Evolutionary conservation across 2,888 invertebrate genomes (phyloP), one percentile per base, ranked within the genome.

Genomic region (Eupithecia exiguata): DNA sequence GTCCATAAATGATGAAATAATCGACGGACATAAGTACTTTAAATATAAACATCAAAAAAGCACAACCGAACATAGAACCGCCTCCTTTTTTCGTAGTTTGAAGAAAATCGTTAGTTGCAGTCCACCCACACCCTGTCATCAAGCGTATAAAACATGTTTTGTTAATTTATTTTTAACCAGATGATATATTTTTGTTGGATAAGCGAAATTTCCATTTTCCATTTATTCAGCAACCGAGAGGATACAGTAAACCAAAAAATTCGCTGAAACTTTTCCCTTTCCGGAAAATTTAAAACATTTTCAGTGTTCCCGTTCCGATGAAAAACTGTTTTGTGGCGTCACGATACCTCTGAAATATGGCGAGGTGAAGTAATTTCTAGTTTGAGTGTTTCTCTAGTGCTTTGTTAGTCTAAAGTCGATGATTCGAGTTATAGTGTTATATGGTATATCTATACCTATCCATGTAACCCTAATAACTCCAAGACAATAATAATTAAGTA

Each of bases 211-310:
- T 25, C 25, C 25, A 21, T 21, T 53, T 53, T 21, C 21, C 25
- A 25, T 58, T 12, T 58, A 58, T 58, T 58, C 14, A 25, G 58
- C 58, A 25, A 58, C 58, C 14, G 14, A 12, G 58, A 58, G 25
- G 58, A 58, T 58, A 58, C 12, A 58, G 58, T 25, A 5, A 58
- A 65, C 40, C 49, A 53, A 65, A 69, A 72, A 69, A 53, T 72
- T n/a, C 9, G 21, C 35, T 40, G 1, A 58, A 71, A 74, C 71
- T 74, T 74, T 71, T 66, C 66, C 40, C 62, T 74, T 63, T 43
- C 18, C 36, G 46, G 38, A 14, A n/a, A 67, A 72, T 72, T 74
- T 69, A 69, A 76, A 74, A 72, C 74, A 77, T 74, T 74, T 77
- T 74, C 58, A 61, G 67, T 74, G 72, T 72, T 77, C 69, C 61